These are phyloP conservation scores for Polypedilum pembai DNA, from an alignment of 1,140 invertebrate genomes.

Conservation along the genomic window DNA sequence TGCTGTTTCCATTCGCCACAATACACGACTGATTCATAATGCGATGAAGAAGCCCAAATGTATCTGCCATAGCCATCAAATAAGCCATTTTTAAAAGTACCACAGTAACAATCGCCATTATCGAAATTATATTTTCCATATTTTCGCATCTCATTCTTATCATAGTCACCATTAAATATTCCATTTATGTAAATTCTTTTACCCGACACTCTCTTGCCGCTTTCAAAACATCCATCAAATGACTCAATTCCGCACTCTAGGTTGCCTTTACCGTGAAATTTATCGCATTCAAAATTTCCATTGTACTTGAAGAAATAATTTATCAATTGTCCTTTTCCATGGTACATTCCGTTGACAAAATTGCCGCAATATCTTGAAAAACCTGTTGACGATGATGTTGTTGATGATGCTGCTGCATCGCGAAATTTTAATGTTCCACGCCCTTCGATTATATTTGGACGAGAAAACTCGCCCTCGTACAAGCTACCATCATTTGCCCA, in stretches of 20 bases:
- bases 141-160: neutral
- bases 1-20: neutral
- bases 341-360: neutral
- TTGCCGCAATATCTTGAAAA: neutral
- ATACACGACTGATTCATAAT: neutral
- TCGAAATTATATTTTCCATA: neutral
- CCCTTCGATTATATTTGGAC: neutral
- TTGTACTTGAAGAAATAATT: conserved; percentile 4
- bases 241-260: neutral
- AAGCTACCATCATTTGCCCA: neutral
- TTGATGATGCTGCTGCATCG: neutral
- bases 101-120: neutral
- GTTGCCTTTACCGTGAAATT: neutral
- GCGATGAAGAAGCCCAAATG: neutral
- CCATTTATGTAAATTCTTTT: conserved; percentile 2
- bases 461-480: neutral
- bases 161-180: neutral
- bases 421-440: neutral
- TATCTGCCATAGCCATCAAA: neutral
- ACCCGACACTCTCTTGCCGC: neutral
- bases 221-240: neutral
- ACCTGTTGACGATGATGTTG: neutral
- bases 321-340: neutral
- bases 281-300: neutral
- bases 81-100: neutral